Conservation (phyloP, 1,140 invertebrate genomes). For the Metaphire vulgaris region DNA sequence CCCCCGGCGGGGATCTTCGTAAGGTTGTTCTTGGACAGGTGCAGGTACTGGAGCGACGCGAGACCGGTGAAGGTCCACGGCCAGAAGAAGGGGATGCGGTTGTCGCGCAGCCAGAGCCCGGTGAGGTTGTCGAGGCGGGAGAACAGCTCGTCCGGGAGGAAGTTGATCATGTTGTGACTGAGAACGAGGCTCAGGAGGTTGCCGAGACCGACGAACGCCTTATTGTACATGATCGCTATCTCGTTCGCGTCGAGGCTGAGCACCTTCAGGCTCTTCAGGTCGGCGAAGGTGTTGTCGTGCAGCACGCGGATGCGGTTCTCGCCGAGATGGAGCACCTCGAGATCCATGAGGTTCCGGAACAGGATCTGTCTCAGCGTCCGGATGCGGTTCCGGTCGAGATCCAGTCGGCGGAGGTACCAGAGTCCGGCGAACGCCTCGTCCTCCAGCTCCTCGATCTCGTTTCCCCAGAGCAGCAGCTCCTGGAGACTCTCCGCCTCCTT, state of each 20-base stretch:
- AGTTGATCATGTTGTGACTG: conserved; percentile 66
- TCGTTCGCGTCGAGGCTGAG: conserved; percentile 66
- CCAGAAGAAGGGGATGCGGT: conserved; percentile 55
- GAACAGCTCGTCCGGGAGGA: conserved; percentile 65
- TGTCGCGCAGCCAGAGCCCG: conserved; percentile 64
- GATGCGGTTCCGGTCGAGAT: not conserved
- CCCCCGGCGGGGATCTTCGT: conserved; percentile 4
- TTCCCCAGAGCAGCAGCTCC: conserved; percentile 27
- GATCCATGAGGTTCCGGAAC: conserved; percentile 39
- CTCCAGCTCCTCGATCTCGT: conserved; percentile 21
- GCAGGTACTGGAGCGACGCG: conserved; percentile 6
- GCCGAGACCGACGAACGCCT: conserved; percentile 64
- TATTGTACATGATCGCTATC: conserved; percentile 63
- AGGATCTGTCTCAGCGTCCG: conserved; percentile 4
- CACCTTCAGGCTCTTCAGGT: conserved; percentile 61
- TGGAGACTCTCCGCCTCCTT: conserved; percentile 12
- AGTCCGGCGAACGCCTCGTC: conserved; percentile 19
- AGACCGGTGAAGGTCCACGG: conserved; percentile 16
- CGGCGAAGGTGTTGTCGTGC: conserved; percentile 62
- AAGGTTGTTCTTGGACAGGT: conserved; percentile 23
- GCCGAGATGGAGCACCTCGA: conserved; percentile 60
- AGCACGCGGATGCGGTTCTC: conserved; percentile 63
- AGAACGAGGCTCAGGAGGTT: conserved; percentile 62
- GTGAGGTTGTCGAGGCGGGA: conserved; percentile 60
- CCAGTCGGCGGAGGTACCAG: conserved; percentile 4